These are phyloP conservation scores for Torymus auratus DNA, from an alignment of 2,888 invertebrate genomes.

Conservation along the genomic window DNA sequence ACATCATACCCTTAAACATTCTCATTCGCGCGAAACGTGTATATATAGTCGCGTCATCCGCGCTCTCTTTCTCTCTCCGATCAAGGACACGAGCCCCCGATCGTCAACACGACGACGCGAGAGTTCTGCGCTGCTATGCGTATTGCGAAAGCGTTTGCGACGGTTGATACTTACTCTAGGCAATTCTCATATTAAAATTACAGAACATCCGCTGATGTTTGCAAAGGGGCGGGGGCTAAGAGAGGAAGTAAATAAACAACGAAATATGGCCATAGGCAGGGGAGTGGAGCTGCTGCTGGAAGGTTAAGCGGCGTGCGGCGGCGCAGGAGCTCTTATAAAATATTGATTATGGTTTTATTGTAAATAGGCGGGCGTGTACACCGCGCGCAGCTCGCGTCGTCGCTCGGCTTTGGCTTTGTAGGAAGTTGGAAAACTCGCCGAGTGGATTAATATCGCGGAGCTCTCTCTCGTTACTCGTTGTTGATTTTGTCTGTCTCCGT, in stretches of 20 bases:
- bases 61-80: too few relatives aligned
- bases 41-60: too few relatives aligned
- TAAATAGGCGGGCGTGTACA: constrained; percentile 69
- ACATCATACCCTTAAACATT: constrained; percentile 25
- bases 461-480: constrained; percentile 75
- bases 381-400: constrained; percentile 56
- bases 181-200: too few relatives aligned
- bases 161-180: too few relatives aligned
- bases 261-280: not conserved
- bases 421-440: constrained; percentile 77
- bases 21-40: not conserved
- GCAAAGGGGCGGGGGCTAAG: not conserved
- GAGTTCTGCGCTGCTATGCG: not conserved
- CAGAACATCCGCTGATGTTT: too few relatives aligned
- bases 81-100: too few relatives aligned
- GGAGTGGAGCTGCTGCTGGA: not conserved
- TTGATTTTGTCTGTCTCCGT: constrained; percentile 76
- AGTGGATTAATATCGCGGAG: constrained; percentile 77
- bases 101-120: too few relatives aligned
- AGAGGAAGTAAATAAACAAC: constrained; percentile 19
- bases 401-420: constrained; percentile 73
- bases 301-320: constrained; percentile 41
- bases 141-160: not conserved
- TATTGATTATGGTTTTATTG: constrained; percentile 75
- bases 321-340: constrained; percentile 67